Conservation (phyloP, 2,888 invertebrate genomes). For the Leucoma salicis region DNA sequence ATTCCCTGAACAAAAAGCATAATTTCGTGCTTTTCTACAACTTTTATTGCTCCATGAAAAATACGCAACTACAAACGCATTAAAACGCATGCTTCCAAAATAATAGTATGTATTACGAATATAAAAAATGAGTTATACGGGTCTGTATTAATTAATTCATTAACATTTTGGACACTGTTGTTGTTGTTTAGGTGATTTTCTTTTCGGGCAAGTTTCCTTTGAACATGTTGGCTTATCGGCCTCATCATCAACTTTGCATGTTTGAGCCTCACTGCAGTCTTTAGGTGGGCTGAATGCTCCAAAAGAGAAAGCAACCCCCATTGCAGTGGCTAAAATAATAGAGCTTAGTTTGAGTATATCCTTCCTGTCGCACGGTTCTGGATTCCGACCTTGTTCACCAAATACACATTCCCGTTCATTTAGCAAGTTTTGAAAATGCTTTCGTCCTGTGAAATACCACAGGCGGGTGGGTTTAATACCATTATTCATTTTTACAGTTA, state of each 20-base stretch:
- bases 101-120: neutral
- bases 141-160: neutral
- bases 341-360: conserved; percentile 14
- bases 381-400: conserved; percentile 5
- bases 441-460: conserved; percentile 50
- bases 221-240: neutral
- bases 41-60: no score
- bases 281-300: conserved; percentile 34
- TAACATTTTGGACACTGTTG: neutral
- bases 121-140: neutral
- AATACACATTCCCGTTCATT: conserved; percentile 24
- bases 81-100: no score
- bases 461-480: conserved; percentile 58
- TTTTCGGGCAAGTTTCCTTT: conserved; percentile 17
- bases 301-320: conserved; percentile 27
- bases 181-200: conserved; percentile 3
- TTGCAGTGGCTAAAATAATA: neutral
- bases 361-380: conserved; percentile 5
- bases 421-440: conserved; percentile 38
- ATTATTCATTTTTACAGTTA: conserved; percentile 29
- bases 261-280: conserved; percentile 1
- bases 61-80: no score
- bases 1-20: no score
- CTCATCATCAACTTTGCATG: neutral
- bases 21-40: no score